Evolutionary conservation across 2,113 vertebrate genomes (phyloP), one percentile per base, ranked within the genome.

Genomic region (Leuciscus idus): DNA sequence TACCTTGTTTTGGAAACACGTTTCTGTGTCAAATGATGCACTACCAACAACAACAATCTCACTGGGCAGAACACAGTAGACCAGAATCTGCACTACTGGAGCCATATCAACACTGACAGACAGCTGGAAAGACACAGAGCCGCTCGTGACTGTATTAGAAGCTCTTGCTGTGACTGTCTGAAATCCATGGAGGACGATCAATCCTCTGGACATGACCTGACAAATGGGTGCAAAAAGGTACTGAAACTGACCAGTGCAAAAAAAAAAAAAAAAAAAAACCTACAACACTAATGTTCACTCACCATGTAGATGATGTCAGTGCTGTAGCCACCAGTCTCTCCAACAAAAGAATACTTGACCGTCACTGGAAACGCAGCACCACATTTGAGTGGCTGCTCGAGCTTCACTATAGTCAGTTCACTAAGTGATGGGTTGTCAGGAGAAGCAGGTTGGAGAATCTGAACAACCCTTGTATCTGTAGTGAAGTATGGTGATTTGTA

Each of bases 1-100:
- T 73, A 98, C 97, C 96, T 96, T 93, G 89, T 97, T 95, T 82
- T 79, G 90, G 88, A 97, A 97, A 89, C 97, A 98, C 55, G 95
- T 92, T n/a, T 97, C 89, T 0, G 93, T 91, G 5, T 30, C 46
- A 76, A 76, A 52, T 0, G 46, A 30, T 5, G 8, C n/a, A 50
- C n/a, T 75, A 28, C 6, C 6, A 19, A 26, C 43, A 52, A 17
- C 39, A 0, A 75, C 12, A 50, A n/a, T 50, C 2, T 3, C 10
- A 76, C 73, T 76, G 10, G 73, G 73, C 23, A 76, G 46, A 50
- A 52, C 46, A 2, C n/a, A 28, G 46, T 15, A 76, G 13, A 26
- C 73, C 26, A 76, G n/a, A 76, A 76, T 52, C 15, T 52, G 46
- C 5, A 7, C 19, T 12, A 19, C 55, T 33, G 96, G 95, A 11